phyloP scores from a whole-genome alignment of 2,888 invertebrate genomes.

The Noctua janthe region DNA sequence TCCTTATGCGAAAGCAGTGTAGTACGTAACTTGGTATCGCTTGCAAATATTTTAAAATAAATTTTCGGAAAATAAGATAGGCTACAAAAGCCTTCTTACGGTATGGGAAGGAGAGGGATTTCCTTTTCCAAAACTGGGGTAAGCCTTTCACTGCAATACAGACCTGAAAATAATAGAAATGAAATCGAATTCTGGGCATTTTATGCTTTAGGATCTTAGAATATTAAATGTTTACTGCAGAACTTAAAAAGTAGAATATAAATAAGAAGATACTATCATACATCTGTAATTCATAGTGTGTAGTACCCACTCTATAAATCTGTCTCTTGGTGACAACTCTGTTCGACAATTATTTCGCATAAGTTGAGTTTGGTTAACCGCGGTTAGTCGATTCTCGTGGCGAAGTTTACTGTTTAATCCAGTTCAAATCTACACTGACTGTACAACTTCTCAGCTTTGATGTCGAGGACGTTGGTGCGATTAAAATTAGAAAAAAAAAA shows the following conservation, averaged over 20 bases:
- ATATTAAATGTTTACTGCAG: background rate
- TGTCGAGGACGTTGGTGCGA: no score
- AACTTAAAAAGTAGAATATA: background rate
- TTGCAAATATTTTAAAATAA: background rate
- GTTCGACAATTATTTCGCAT: no score
- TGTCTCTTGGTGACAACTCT: no score
- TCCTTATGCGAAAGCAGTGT: background rate
- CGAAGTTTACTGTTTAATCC: no score
- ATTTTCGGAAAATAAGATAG: background rate
- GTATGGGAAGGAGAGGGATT: conserved; percentile 30
- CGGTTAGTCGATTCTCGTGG: no score
- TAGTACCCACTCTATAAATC: no score
- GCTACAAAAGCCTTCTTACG: conserved; percentile 40
- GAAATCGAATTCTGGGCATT: conserved; percentile 8
- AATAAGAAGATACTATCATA: background rate
- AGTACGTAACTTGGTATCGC: background rate
- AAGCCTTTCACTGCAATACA: conserved; percentile 19
- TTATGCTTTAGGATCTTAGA: background rate
- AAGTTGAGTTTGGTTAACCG: no score
- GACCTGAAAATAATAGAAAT: conserved; percentile 6
- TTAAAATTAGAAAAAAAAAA: no score
- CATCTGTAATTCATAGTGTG: no score
- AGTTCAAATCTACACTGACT: no score
- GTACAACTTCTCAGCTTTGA: no score
- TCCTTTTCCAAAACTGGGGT: conserved; percentile 8